Percentiles rank a stretch among this genome's conserved stretches.
These are phyloP conservation scores for Spilosoma lubricipeda DNA, from an alignment of 2,888 invertebrate species.

Conservation along the genomic window DNA sequence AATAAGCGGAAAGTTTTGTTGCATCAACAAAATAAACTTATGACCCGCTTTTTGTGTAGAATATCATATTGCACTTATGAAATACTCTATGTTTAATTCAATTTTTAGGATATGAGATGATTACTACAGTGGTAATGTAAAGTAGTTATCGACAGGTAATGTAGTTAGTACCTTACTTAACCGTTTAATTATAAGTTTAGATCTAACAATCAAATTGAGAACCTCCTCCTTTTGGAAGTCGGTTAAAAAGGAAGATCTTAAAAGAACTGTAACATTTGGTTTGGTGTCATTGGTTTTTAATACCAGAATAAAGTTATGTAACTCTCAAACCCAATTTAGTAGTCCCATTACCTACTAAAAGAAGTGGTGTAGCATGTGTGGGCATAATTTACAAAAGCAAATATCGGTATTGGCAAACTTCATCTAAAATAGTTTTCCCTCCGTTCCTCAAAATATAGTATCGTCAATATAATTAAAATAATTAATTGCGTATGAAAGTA, in stretches of 20 bases:
- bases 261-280: too few relatives aligned
- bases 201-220: too few relatives aligned
- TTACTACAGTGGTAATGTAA: background rate
- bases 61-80: background rate
- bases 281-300: too few relatives aligned
- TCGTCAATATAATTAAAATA: too few relatives aligned
- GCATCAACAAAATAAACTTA: background rate
- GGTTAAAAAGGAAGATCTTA: too few relatives aligned
- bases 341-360: too few relatives aligned
- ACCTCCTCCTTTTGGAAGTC: too few relatives aligned
- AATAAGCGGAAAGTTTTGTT: background rate
- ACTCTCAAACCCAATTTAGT: too few relatives aligned
- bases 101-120: background rate
- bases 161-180: background rate
- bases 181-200: too few relatives aligned
- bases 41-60: background rate
- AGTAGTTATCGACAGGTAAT: background rate
- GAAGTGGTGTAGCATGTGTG: too few relatives aligned
- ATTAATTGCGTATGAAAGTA: too few relatives aligned
- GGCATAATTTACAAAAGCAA: background rate
- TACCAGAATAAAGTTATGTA: too few relatives aligned
- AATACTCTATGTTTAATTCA: background rate
- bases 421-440: background rate
- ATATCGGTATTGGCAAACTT: background rate
- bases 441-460: background rate